Percentiles rank a stretch among this genome's conserved stretches.
These are phyloP conservation scores for Heterocephalus glaber DNA, from an alignment of 2,113 vertebrate species.

Conservation along the genomic window DNA sequence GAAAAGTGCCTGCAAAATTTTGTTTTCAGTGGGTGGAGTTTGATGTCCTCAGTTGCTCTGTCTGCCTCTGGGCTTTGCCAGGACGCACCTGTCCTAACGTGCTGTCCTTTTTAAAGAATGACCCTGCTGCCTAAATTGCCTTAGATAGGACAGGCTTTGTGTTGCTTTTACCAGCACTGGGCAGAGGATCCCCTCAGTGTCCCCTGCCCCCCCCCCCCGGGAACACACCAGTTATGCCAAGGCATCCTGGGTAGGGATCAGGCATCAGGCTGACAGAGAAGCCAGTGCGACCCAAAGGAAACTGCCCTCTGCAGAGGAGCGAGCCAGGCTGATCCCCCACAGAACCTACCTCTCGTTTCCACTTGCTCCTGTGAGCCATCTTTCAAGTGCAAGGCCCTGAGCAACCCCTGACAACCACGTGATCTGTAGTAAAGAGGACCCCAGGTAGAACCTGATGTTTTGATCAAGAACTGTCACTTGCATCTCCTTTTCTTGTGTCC, in stretches of 20 bases:
- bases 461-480: neutral
- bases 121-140: neutral
- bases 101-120: neutral
- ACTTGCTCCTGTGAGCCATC: neutral
- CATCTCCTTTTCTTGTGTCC: constrained; percentile 5
- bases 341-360: neutral
- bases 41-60: neutral
- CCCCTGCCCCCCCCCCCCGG: no score
- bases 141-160: neutral
- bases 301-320: neutral
- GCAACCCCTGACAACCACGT: neutral
- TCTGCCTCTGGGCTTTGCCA: neutral
- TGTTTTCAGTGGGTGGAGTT: neutral
- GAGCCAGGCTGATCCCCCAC: neutral
- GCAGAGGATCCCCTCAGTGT: neutral
- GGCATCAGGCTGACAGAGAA: neutral
- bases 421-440: neutral
- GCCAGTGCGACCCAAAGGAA: neutral
- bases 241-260: neutral
- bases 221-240: no score
- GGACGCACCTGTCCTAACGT: neutral
- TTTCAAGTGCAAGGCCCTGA: neutral
- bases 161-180: neutral
- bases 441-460: neutral
- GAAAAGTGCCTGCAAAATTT: neutral